Conservation (phyloP, 2,888 invertebrate genomes). For the Bibio marci region DNA sequence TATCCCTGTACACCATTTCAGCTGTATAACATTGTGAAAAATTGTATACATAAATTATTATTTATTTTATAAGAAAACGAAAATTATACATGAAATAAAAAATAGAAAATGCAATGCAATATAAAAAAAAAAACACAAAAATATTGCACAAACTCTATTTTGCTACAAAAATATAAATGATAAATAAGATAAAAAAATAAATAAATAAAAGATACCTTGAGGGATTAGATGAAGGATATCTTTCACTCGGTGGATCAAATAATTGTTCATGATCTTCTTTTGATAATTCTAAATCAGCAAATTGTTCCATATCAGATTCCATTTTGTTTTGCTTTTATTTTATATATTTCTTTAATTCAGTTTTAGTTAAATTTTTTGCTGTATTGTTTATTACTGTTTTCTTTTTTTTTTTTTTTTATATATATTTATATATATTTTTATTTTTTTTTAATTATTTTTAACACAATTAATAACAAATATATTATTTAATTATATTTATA, state of each 20-base stretch:
- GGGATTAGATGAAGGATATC: slow-evolving; percentile 30
- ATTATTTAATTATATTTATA: too few species aligned
- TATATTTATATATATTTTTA: slow-evolving; percentile 3
- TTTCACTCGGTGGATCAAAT: slow-evolving; percentile 42
- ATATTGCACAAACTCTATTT: too few species aligned
- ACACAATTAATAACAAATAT: background rate
- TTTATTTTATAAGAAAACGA: background rate
- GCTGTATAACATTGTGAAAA: too few species aligned
- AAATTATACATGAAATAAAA: background rate
- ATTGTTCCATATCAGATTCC: slow-evolving; percentile 38
- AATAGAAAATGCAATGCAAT: background rate
- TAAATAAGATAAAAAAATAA: background rate
- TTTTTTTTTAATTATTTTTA: background rate
- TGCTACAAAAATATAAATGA: background rate
- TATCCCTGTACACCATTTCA: too few species aligned
- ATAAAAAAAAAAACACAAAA: too few species aligned
- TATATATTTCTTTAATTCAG: too few species aligned
- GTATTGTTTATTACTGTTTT: slow-evolving; percentile 2
- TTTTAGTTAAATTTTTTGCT: background rate
- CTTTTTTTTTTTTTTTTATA: background rate
- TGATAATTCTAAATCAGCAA: slow-evolving; percentile 48
- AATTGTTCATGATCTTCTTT: slow-evolving; percentile 59
- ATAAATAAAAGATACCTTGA: slow-evolving; percentile 2
- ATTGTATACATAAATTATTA: too few species aligned
- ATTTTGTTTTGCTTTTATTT: slow-evolving; percentile 14